Evolutionary conservation across 2,113 vertebrate genomes (phyloP).

Genomic region (Dromas ardeola): DNA sequence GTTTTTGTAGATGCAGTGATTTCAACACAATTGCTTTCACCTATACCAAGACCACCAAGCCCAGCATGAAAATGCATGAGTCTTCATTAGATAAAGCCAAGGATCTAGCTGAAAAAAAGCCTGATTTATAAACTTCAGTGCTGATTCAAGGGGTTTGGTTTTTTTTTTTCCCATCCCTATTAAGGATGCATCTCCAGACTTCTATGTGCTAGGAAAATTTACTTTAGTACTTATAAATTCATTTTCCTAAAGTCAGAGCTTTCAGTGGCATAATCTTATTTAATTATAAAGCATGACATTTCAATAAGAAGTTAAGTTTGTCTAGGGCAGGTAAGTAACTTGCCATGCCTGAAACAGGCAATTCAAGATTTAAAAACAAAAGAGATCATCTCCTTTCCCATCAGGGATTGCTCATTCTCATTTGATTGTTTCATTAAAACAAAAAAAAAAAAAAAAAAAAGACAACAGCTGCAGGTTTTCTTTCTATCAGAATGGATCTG

Average conservation of each 20-base stretch:
- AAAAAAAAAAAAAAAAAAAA: not conserved
- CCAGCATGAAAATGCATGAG: not conserved
- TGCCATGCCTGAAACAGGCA: not conserved
- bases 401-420: not conserved
- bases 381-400: not conserved
- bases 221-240: not conserved
- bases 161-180: not conserved
- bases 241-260: not conserved
- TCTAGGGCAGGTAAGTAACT: not conserved
- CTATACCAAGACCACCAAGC: not conserved
- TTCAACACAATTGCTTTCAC: not conserved
- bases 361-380: not conserved
- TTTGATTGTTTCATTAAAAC: not conserved
- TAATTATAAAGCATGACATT: constrained; percentile 33
- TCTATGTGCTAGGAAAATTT: not conserved
- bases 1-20: not conserved
- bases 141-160: not conserved
- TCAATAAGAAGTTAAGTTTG: constrained; percentile 7
- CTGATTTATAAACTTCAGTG: not conserved
- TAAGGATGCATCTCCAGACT: not conserved
- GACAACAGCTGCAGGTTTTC: not conserved
- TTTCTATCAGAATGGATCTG: not conserved
- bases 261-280: not conserved
- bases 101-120: not conserved
- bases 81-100: not conserved